Evolutionary conservation across 2,113 vertebrate species (phyloP).

Genomic region (Tenebrosternarchus preto): DNA sequence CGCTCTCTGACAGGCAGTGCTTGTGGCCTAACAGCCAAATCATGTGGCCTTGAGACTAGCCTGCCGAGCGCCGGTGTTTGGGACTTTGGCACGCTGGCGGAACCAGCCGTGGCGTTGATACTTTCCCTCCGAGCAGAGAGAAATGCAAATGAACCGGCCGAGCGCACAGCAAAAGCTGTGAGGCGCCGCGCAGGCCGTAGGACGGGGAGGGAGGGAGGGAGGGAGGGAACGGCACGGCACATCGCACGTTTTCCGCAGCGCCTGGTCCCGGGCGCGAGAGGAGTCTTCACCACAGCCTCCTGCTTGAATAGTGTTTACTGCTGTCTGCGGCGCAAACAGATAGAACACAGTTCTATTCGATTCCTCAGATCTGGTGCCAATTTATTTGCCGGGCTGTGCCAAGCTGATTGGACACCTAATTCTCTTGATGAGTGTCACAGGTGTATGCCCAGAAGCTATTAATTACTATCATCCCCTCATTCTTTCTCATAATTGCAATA

Average conservation of each 20-base stretch:
- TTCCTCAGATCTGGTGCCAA: conserved; percentile 49
- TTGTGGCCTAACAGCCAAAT: conserved; percentile 20
- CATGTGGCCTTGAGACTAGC: not conserved
- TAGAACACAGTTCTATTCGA: conserved; percentile 32
- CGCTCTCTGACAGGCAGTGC: not conserved
- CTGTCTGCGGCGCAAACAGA: conserved; percentile 41
- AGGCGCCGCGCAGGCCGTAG: not conserved
- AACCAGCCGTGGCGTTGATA: not conserved
- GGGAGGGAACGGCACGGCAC: not conserved
- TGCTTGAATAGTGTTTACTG: conserved; percentile 35
- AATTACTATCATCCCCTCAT: conserved; percentile 55
- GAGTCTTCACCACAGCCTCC: conserved; percentile 28
- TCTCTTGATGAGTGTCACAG: conserved; percentile 58
- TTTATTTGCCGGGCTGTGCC: conserved; percentile 39
- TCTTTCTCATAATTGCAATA: conserved; percentile 57
- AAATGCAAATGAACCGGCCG: conserved; percentile 21
- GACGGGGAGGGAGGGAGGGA: not conserved
- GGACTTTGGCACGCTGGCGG: not conserved
- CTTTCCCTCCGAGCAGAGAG: not conserved
- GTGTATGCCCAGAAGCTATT: conserved; percentile 55
- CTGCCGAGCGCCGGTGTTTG: not conserved
- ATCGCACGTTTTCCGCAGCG: not conserved
- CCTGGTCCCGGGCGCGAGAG: not conserved
- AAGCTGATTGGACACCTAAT: conserved; percentile 48
- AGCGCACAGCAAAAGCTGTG: not conserved